Base-by-base conservation (phyloP, 2,797 vertebrate genomes). In the Myotis findleyi region DNA sequence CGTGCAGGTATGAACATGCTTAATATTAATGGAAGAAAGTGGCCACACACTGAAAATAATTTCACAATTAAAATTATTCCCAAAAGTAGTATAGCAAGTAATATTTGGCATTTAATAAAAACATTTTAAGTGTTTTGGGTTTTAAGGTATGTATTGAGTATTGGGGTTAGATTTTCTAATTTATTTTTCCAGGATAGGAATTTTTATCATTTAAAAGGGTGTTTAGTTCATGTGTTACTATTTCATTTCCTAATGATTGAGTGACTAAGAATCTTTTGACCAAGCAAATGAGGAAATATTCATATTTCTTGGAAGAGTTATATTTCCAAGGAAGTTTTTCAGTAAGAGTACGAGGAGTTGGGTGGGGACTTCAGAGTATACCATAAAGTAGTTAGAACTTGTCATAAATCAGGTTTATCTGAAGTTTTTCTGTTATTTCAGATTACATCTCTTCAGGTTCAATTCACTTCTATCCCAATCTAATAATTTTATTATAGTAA, bases 1-100 rank as follows among this genome's bases (percentile, higher is more conserved):
- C 99, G 99, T 4, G 99, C 99, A 98, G 99, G 99, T 99, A 98
- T n/a, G 95, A 76, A 38, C 18, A 68, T 86, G 18, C 27, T 64
- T 94, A 77, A 69, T 44, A 36, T 73, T 86, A 51, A 33, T 71
- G 17, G 51, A 53, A 75, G 38, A 73, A 72, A 75, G 44, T 66
- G n/a, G 14, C 64, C 38, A 51, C 25, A 57, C 27, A 12, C 25
- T 57, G 27, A 80, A 96, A 85, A 89, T 62, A 27, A 51, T 69
- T 90, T 91, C 47, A 73, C 17, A 68, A 5, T 86, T 75, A 95
- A 92, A 96, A 72, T 38, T 71, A 71, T 72, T n/a, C 27, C 25
- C 64, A n/a, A 38, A 94, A 77, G 38, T 49, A 80, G 10, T 17
- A 66, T 66, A 21, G 3, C 53, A 93, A 89, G 3, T 86, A 69